Percentiles rank a stretch among this genome's conserved stretches.
These are phyloP conservation scores for Drosophila kambysellisi DNA, from an alignment of 2,888 invertebrate species.

Conservation along the genomic window DNA sequence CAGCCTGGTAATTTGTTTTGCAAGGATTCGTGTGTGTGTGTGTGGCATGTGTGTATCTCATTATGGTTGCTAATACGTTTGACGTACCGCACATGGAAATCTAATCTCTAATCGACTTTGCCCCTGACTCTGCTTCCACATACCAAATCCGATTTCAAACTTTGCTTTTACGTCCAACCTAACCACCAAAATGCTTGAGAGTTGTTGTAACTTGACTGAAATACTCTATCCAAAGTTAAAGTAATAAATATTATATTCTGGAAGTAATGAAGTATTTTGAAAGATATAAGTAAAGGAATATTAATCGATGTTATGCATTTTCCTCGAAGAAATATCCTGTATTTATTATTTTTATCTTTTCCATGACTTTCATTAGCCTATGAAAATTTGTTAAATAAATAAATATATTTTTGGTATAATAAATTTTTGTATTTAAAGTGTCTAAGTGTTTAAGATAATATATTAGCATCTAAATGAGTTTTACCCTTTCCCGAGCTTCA, in stretches of 20 bases:
- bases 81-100: conserved; percentile 43
- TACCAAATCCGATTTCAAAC: conserved; percentile 17
- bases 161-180: conserved; percentile 36
- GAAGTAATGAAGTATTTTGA: background rate
- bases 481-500: conserved; percentile 1
- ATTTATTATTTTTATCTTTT: background rate
- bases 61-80: conserved; percentile 48
- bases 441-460: conserved; percentile 1
- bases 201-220: background rate
- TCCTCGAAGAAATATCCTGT: background rate
- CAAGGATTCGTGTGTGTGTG: background rate
- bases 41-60: conserved; percentile 16
- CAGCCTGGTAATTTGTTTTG: background rate
- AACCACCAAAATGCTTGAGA: conserved; percentile 24
- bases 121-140: background rate
- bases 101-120: conserved; percentile 52
- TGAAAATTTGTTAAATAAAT: background rate
- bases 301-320: background rate
- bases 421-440: background rate
- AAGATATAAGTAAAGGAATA: background rate
- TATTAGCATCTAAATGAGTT: conserved; percentile 5
- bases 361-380: background rate
- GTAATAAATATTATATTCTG: background rate
- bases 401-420: background rate
- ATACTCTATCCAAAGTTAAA: background rate